phyloP scores from a whole-genome alignment of 2,113 vertebrate genomes.

The Scopus umbretta region DNA sequence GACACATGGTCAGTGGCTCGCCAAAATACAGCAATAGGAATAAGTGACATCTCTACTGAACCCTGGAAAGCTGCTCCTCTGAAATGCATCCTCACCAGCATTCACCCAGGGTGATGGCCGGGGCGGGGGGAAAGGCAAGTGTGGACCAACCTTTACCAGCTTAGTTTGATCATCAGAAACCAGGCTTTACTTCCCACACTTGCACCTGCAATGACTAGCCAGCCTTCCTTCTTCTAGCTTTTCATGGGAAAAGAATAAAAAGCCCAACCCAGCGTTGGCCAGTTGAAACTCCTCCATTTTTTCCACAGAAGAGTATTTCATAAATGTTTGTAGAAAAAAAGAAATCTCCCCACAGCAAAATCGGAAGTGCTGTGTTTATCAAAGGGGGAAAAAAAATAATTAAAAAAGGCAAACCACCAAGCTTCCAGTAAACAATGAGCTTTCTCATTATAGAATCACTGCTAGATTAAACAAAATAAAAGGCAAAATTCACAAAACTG shows the following conservation, averaged over 20 bases:
- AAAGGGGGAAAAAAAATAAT: background rate
- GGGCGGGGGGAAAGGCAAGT: too few species aligned
- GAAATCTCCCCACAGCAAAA: background rate
- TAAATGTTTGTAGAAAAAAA: background rate
- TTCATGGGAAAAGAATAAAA: background rate
- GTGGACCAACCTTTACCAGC: background rate
- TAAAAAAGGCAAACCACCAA: background rate
- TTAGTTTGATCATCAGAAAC: background rate
- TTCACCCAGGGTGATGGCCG: background rate
- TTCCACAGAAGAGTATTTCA: background rate
- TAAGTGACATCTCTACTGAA: background rate
- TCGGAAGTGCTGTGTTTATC: background rate
- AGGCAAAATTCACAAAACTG: background rate
- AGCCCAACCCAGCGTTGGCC: background rate
- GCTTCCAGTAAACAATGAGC: background rate
- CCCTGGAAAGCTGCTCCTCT: background rate
- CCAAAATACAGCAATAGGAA: background rate
- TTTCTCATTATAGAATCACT: background rate
- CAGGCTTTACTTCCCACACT: background rate
- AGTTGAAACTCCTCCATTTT: background rate
- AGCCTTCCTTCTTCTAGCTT: background rate
- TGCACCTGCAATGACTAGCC: background rate
- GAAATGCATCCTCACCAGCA: background rate
- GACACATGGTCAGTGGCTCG: accelerated
- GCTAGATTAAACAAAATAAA: background rate